phyloP scores from a whole-genome alignment of 1,140 invertebrate species.

The Rhopalosiphum maidis region DNA sequence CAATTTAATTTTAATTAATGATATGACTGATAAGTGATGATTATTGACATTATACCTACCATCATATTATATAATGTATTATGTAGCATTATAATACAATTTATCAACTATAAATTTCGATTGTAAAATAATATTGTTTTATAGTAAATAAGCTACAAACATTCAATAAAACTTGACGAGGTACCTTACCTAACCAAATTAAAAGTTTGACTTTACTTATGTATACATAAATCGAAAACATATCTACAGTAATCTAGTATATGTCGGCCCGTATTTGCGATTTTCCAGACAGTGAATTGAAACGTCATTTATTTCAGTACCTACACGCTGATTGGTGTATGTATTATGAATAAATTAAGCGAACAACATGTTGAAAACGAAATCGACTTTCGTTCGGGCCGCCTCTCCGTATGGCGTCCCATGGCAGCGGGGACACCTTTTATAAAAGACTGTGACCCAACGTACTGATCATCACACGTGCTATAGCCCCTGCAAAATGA shows the following conservation, averaged over 20 bases:
- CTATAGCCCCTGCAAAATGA: conserved; percentile 39
- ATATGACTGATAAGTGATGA: background rate
- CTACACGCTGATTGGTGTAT: background rate
- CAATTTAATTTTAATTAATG: background rate
- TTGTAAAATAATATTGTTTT: background rate
- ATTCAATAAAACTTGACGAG: background rate
- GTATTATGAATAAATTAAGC: background rate
- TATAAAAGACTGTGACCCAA: conserved; percentile 36
- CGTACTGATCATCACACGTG: background rate
- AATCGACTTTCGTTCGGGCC: conserved; percentile 54
- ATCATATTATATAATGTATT: background rate
- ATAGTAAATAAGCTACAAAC: background rate
- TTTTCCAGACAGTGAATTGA: background rate
- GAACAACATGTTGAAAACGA: conserved; percentile 31
- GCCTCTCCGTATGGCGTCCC: conserved; percentile 38
- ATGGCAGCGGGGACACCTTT: conserved; percentile 53
- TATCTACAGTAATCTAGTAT: background rate
- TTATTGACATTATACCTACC: background rate
- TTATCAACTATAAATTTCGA: background rate
- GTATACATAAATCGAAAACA: too few relatives aligned
- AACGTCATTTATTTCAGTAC: background rate
- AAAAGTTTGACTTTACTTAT: background rate
- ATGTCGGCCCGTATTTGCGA: background rate
- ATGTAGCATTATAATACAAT: background rate
- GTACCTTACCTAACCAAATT: too few relatives aligned